phyloP scores from a whole-genome alignment of 2,113 vertebrate genomes.

The Macquaria australasica region DNA sequence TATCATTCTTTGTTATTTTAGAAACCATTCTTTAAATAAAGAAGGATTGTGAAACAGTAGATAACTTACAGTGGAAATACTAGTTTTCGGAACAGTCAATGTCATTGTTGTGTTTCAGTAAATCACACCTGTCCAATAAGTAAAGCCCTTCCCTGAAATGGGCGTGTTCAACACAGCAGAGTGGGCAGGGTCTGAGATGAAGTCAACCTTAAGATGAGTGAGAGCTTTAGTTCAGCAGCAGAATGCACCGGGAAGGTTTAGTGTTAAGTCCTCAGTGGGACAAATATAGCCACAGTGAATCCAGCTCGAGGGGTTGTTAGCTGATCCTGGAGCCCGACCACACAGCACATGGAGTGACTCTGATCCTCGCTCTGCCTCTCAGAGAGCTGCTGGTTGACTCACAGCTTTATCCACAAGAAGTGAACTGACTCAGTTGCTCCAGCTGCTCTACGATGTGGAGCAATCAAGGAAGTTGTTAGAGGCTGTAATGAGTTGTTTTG shows the following conservation, averaged over 20 bases:
- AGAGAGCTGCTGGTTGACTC: constrained; percentile 1
- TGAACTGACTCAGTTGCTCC: background rate
- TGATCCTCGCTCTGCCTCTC: constrained; percentile 3
- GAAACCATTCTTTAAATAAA: background rate
- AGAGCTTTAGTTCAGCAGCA: constrained; percentile 60
- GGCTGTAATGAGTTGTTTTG: constrained; percentile 37
- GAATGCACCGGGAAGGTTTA: constrained; percentile 63
- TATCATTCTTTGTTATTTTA: background rate
- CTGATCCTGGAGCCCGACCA: constrained; percentile 3
- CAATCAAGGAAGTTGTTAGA: constrained; percentile 19
- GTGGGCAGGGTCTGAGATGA: constrained; percentile 65
- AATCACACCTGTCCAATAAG: constrained; percentile 49
- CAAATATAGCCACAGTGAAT: constrained; percentile 52
- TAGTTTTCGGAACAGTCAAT: constrained; percentile 12
- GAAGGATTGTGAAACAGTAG: background rate
- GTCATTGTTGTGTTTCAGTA: background rate
- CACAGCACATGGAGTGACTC: constrained; percentile 29
- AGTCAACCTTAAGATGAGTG: constrained; percentile 64
- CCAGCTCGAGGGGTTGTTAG: constrained; percentile 15
- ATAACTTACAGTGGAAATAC: background rate
- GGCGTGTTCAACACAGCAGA: constrained; percentile 29
- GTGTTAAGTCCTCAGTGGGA: constrained; percentile 49
- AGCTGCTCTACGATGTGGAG: constrained; percentile 23
- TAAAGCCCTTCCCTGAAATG: constrained; percentile 19
- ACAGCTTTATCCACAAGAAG: background rate